Percentiles rank a stretch among this genome's conserved stretches.
Evolutionary conservation across 2,888 invertebrate species (phyloP).

Genomic region (Lochmaea capreae): DNA sequence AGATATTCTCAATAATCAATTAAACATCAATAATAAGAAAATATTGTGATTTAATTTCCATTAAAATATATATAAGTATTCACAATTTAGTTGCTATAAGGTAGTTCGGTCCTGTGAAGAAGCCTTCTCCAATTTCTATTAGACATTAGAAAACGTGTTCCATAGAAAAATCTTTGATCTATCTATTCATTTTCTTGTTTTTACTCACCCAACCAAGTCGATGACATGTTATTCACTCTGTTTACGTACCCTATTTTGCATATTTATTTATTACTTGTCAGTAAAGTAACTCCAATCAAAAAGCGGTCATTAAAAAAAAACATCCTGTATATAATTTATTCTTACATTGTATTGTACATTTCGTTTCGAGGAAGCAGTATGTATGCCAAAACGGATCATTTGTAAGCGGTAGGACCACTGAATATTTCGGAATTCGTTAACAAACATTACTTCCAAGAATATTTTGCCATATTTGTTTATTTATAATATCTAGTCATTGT

Average conservation of each 20-base stretch:
- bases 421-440: conserved; percentile 43
- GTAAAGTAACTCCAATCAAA: conserved; percentile 4
- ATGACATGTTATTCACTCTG: conserved; percentile 38
- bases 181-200: conserved; percentile 40
- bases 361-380: conserved; percentile 21
- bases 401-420: conserved; percentile 26
- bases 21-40: no score
- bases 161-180: conserved; percentile 42
- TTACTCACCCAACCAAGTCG: conserved; percentile 31
- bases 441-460: conserved; percentile 35
- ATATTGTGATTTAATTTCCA: no score
- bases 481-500: conserved; percentile 20
- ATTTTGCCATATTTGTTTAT: conserved; percentile 48
- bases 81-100: not conserved
- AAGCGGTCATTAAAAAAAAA: conserved; percentile 10
- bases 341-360: conserved; percentile 6
- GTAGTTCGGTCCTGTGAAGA: conserved; percentile 45
- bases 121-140: conserved; percentile 52
- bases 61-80: no score
- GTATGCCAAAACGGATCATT: conserved; percentile 25
- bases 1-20: no score
- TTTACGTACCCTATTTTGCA: conserved; percentile 27
- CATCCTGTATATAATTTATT: conserved; percentile 18
- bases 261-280: conserved; percentile 10
- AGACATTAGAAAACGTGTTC: conserved; percentile 51